Evolutionary conservation across 2,113 vertebrate genomes (phyloP).

Genomic region (Labrus mixtus): DNA sequence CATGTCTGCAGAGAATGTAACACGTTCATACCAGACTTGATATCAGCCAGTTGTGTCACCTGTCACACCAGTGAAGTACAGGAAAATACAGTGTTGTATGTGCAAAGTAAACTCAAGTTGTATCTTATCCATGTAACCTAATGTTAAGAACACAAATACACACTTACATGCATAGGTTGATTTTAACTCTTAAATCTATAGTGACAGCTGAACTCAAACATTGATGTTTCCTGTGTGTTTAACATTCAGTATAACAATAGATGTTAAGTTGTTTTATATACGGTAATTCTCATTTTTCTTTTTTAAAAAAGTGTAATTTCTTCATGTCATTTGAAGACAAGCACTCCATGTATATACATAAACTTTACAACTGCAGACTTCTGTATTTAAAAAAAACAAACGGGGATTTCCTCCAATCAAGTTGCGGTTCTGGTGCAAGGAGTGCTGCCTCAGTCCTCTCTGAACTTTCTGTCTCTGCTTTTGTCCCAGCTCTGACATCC

Average conservation of each 20-base stretch:
- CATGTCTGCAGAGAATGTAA: conserved; percentile 7
- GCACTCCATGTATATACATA: conserved; percentile 74
- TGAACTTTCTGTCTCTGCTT: neutral
- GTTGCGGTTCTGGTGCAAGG: conserved; percentile 4
- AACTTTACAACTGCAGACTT: conserved; percentile 73
- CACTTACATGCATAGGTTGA: conserved; percentile 59
- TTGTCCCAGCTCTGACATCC: conserved; percentile 2
- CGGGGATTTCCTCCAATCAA: conserved; percentile 23
- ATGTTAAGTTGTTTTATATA: conserved; percentile 44
- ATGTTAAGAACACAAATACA: conserved; percentile 43
- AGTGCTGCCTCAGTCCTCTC: conserved; percentile 11
- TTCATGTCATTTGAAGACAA: conserved; percentile 61
- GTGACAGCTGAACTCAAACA: conserved; percentile 61
- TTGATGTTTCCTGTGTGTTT: conserved; percentile 40
- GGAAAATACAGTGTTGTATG: conserved; percentile 43
- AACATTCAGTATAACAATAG: conserved; percentile 63
- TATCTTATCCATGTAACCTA: conserved; percentile 27
- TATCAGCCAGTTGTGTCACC: conserved; percentile 5
- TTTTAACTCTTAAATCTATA: conserved; percentile 41
- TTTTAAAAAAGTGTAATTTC: conserved; percentile 59
- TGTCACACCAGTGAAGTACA: conserved; percentile 2
- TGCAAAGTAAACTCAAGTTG: conserved; percentile 48
- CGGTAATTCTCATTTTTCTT: conserved; percentile 27
- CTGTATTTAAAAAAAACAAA: conserved; percentile 46
- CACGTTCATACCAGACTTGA: conserved; percentile 18